These are phyloP conservation scores for Myodes glareolus DNA, from an alignment of 2,113 vertebrate species.

Conservation along the genomic window DNA sequence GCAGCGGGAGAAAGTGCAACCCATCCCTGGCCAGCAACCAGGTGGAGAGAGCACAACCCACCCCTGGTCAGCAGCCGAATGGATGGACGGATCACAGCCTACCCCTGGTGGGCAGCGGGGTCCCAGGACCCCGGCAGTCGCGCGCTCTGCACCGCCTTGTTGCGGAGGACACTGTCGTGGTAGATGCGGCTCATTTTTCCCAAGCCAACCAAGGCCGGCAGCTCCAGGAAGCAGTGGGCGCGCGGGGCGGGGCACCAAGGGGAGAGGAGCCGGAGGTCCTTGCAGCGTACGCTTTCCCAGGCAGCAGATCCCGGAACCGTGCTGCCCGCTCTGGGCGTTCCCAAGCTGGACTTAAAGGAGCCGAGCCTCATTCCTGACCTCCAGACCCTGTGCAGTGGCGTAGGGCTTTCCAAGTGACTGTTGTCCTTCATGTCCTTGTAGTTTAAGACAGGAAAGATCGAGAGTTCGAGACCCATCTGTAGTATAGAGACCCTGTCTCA, in stretches of 20 bases:
- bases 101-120: constrained; percentile 88
- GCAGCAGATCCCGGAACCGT: background rate
- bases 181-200: constrained; percentile 90
- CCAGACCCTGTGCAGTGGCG: rapidly evolving
- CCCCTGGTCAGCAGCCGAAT: background rate
- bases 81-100: constrained; percentile 36
- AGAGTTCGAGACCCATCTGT: background rate
- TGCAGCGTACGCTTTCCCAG: background rate
- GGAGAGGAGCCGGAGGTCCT: no score
- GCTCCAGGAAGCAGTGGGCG: no score
- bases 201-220: background rate
- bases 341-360: constrained; percentile 63
- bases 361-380: background rate
- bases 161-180: constrained; percentile 86
- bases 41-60: background rate
- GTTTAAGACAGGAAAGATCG: background rate
- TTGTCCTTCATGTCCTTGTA: background rate
- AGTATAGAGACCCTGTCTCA: background rate
- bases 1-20: no score
- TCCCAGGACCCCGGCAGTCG: constrained; percentile 82
- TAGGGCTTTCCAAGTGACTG: background rate
- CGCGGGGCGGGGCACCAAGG: no score
- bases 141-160: constrained; percentile 89
- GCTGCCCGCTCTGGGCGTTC: background rate
- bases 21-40: no score